Evolutionary conservation across 2,113 vertebrate genomes (phyloP).

Genomic region (Callocephalon fimbriatum): DNA sequence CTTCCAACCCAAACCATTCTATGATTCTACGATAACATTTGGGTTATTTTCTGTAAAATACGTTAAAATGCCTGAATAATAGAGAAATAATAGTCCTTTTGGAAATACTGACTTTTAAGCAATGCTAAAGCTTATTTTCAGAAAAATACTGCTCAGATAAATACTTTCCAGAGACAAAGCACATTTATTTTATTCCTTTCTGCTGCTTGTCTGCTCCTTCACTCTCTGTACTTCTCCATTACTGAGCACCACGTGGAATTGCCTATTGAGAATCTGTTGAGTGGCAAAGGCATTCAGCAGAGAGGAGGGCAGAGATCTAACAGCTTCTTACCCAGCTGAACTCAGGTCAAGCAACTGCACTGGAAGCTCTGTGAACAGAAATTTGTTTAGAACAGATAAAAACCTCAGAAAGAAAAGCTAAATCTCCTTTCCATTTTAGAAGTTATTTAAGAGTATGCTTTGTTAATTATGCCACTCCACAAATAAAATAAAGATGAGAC

Average conservation of each 20-base stretch:
- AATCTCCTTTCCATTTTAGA: neutral
- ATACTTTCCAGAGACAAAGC: neutral
- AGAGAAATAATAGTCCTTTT: neutral
- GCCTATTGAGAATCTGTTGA: neutral
- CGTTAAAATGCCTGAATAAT: neutral
- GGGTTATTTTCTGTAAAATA: neutral
- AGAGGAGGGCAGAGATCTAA: neutral
- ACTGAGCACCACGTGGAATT: rapidly evolving
- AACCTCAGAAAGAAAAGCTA: neutral
- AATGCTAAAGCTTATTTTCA: neutral
- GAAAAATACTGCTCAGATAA: neutral
- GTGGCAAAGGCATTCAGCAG: neutral
- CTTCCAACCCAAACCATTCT: neutral
- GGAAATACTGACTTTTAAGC: neutral
- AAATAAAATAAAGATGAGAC: neutral
- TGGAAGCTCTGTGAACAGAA: neutral
- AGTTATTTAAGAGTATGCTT: neutral
- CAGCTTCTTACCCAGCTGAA: neutral
- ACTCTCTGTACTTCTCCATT: neutral
- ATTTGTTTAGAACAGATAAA: neutral
- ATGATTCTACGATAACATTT: neutral
- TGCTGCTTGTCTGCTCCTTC: neutral
- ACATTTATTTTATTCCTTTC: neutral
- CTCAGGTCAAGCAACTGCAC: neutral
- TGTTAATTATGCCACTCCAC: neutral